Conservation (phyloP, 2,113 vertebrate species). For the Falco punctatus region DNA sequence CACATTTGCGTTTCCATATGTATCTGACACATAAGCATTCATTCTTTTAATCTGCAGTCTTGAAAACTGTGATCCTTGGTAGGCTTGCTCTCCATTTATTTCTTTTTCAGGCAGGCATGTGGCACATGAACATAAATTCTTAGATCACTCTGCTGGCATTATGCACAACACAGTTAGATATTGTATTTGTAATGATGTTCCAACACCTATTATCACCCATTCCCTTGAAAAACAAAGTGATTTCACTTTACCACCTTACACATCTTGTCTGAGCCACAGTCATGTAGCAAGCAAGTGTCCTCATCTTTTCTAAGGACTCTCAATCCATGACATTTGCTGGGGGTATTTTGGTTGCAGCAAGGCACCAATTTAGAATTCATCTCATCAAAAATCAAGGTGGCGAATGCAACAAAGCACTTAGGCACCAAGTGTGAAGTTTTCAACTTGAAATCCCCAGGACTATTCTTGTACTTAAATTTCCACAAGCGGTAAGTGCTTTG, state of each 20-base stretch:
- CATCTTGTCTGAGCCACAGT: background rate
- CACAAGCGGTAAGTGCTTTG: background rate
- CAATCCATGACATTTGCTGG: background rate
- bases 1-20: rapidly evolving
- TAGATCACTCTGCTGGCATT: background rate
- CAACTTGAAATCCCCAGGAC: background rate
- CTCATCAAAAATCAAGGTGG: background rate
- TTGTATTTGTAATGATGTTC: background rate
- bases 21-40: background rate
- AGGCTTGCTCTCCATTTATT: background rate
- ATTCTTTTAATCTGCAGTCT: background rate
- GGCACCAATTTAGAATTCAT: background rate
- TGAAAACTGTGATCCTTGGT: background rate
- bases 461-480: background rate
- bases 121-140: background rate
- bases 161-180: background rate
- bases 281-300: background rate
- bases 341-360: background rate
- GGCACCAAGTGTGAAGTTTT: background rate
- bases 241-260: background rate
- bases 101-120: background rate
- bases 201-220: background rate
- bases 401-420: background rate
- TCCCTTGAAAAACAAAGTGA: background rate
- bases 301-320: background rate